Evolutionary conservation across 2,888 invertebrate genomes (phyloP), one percentile per base, ranked within the genome.

Genomic region (Apomyelois bistriatella): DNA sequence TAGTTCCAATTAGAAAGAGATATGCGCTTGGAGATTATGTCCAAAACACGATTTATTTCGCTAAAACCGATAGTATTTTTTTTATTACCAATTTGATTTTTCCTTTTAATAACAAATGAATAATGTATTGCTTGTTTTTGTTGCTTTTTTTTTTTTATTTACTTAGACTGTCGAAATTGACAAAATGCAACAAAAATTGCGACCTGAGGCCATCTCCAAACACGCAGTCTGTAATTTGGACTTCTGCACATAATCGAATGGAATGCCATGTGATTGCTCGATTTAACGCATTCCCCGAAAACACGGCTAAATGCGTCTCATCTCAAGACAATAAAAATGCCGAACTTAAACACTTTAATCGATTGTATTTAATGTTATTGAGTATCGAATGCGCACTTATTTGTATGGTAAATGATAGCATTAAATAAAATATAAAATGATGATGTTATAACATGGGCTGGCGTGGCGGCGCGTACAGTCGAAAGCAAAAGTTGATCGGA

Each of bases 381-480:
- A 62, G 62, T 22, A 22, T 22, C 22, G 22, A 22, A 22, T 61
- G 62, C 60, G 58, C 62, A 60, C 61, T 60, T 70, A 74, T 73
- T 66, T 66, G 22, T 22, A 22, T 22, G 5, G 22, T 22, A 22
- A n/a, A 22, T 22, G 22, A 60, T 59, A 65, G 60, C 62, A 69
- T 70, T 71, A 73, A 79, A 79, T 79, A 80, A 74, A 76, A 69
- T 79, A 80, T 79, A 75, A 75, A 78, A 72, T 73, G 74, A 76
- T 82, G 72, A 67, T 65, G 63, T 72, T 72, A 15, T 16, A 40
- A 15, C 6, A 16, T 7, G 15, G 3, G 37, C 3, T n/a, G 4
- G 64, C 64, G 32, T 17, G 49, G 54, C 48, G 50, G 43, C 38
- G 54, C 32, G 32, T 32, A 32, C 15, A 16, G 32, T 15, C 32